Conservation (phyloP, 1,140 invertebrate genomes). For the Spodoptera litura region DNA sequence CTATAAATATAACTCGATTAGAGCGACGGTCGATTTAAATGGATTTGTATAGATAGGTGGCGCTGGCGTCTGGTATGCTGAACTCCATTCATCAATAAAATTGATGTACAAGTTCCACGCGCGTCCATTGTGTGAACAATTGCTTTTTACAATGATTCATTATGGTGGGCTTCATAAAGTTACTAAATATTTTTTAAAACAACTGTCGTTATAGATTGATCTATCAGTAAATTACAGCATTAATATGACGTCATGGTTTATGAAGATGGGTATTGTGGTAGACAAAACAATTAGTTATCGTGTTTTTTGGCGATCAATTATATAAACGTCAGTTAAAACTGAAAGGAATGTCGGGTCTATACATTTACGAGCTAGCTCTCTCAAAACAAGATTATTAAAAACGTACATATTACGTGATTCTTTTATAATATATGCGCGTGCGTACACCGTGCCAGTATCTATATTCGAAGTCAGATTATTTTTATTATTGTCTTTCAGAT, state of each 20-base stretch:
- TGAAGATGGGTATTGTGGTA: no score
- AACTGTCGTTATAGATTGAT: background rate
- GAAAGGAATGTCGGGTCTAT: conserved; percentile 12
- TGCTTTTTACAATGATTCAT: background rate
- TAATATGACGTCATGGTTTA: background rate
- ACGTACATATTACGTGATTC: conserved; percentile 48
- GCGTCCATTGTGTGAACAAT: background rate
- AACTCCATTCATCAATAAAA: conserved; percentile 11
- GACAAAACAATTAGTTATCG: background rate
- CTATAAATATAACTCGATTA: conserved; percentile 26
- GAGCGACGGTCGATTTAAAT: conserved; percentile 22
- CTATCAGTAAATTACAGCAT: background rate
- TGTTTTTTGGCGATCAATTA: conserved; percentile 5
- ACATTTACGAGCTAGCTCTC: conserved; percentile 3
- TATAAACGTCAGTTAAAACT: conserved; percentile 10
- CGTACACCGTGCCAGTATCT: conserved; percentile 51
- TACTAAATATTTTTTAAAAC: background rate
- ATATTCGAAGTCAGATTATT: conserved; percentile 57
- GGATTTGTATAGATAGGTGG: conserved; percentile 7
- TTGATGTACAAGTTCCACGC: conserved; percentile 11
- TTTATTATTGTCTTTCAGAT: conserved; percentile 64
- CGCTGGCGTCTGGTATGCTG: background rate
- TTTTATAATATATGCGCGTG: conserved; percentile 54
- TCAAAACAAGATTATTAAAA: conserved; percentile 50
- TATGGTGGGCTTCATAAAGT: background rate